Percentiles rank a stretch among this genome's conserved stretches.
These are phyloP conservation scores for Tenrec ecaudatus DNA, from an alignment of 2,113 vertebrate genomes.

Conservation along the genomic window DNA sequence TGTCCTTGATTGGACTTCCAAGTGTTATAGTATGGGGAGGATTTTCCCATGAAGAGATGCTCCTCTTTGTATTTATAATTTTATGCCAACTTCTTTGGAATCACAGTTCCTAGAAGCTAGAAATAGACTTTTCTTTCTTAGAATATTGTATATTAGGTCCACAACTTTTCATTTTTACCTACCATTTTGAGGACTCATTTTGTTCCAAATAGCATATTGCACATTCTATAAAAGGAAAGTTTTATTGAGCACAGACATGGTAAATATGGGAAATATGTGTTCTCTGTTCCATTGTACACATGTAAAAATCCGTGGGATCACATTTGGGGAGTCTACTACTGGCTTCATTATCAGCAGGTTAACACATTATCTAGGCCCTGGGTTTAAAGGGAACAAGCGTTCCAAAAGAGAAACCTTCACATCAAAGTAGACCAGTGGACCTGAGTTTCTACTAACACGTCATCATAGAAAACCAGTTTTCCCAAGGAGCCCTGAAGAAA, in stretches of 20 bases:
- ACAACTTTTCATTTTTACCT: neutral
- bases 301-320: neutral
- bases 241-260: neutral
- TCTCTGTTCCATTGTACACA: neutral
- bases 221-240: neutral
- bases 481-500: neutral
- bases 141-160: neutral
- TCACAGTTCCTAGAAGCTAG: neutral
- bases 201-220: neutral
- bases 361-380: neutral
- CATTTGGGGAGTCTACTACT: neutral
- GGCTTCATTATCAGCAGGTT: neutral
- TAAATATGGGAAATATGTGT: neutral
- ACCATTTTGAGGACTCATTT: neutral
- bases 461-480: neutral
- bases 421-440: neutral
- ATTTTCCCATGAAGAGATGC: neutral
- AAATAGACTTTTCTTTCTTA: neutral
- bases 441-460: neutral
- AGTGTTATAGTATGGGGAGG: neutral
- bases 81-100: neutral
- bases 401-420: neutral
- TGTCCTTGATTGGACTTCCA: neutral
- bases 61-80: neutral
- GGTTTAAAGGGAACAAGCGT: neutral